Base-by-base conservation (phyloP, 2,797 vertebrate genomes). In the Poeciliopsis paucimaculata region DNA sequence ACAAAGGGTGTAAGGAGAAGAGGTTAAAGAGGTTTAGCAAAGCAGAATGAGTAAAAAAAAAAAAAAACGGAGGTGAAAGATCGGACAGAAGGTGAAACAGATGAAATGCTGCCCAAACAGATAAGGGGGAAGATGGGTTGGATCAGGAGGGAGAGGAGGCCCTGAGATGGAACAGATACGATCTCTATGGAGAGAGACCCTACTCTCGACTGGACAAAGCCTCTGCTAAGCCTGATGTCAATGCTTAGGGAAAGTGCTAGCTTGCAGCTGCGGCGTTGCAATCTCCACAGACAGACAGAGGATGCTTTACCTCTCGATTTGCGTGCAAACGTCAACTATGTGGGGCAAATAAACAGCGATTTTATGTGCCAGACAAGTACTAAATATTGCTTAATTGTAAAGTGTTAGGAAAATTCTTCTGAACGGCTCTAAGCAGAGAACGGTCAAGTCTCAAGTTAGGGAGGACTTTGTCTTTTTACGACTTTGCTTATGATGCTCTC, bases 121-220 rank as follows among this genome's bases (percentile, higher is more conserved):
- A 89, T 91, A 91, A 89, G 82, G 51, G 71, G 36, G 28, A 77
- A 72, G 70, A 86, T 57, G 75, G 66, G 80, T 77, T 45, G 83
- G 89, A 88, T 87, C 85, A 72, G 77, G 80, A 53, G 75, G 47
- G 47, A 77, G 83, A 86, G 77, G 81, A 77, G 76, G 83, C 81
- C 85, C 43, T 11, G 55, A 81, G 79, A 77, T 68, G 77, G 85
- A 83, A 81, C 41, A 90, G 84, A 91, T 91, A 83, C 88, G 87
- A 91, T 92, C 89, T 86, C 31, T 60, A 85, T 46, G 43, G 53
- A 34, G 41, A 88, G 46, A 88, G 87, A 81, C 77, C 83, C 57
- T 84, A 78, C 82, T 89, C 83, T 88, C 43, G 66, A 90, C 87
- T 82, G 90, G 92, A 89, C 88, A 88, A 87, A 90, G 91, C 89